phyloP scores from a whole-genome alignment of 2,797 vertebrate species.

The Falco columbarius region DNA sequence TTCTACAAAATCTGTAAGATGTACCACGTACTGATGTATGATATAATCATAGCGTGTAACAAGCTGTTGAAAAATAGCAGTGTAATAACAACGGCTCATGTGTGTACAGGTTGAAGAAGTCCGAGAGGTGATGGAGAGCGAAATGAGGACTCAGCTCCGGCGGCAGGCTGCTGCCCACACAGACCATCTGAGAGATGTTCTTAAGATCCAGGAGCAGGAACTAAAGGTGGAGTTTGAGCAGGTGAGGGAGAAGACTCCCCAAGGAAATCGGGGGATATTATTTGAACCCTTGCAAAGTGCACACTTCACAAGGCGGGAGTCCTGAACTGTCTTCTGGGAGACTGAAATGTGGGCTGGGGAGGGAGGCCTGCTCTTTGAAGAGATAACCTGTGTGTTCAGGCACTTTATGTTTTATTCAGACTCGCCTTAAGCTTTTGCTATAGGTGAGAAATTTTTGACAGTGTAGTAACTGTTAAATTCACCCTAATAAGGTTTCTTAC shows the following conservation, averaged over 20 bases:
- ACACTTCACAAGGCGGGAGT: accelerated
- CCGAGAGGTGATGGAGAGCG: conserved; percentile 92
- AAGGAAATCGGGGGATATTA: accelerated
- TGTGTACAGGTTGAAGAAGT: conserved; percentile 85
- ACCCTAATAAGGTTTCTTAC: neutral
- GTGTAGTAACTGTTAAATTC: neutral
- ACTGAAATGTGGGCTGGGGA: neutral
- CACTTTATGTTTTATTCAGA: neutral
- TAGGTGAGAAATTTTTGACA: neutral
- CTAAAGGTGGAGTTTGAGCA: conserved; percentile 88
- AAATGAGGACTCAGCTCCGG: conserved; percentile 97
- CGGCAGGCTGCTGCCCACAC: conserved; percentile 95
- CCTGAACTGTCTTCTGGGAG: neutral
- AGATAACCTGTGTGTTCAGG: too few relatives aligned
- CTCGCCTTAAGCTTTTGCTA: neutral
- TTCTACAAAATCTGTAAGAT: accelerated
- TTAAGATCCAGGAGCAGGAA: conserved; percentile 94
- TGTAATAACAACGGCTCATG: accelerated
- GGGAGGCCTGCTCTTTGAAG: neutral
- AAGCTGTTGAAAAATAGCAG: accelerated
- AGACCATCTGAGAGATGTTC: conserved; percentile 91
- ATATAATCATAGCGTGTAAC: accelerated
- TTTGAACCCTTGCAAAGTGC: neutral
- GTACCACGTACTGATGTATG: accelerated
- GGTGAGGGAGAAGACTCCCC: conserved; percentile 69